Percentiles rank a stretch among this genome's conserved stretches.
These are phyloP conservation scores for Ondatra zibethicus DNA, from an alignment of 2,113 vertebrate species.

Conservation along the genomic window DNA sequence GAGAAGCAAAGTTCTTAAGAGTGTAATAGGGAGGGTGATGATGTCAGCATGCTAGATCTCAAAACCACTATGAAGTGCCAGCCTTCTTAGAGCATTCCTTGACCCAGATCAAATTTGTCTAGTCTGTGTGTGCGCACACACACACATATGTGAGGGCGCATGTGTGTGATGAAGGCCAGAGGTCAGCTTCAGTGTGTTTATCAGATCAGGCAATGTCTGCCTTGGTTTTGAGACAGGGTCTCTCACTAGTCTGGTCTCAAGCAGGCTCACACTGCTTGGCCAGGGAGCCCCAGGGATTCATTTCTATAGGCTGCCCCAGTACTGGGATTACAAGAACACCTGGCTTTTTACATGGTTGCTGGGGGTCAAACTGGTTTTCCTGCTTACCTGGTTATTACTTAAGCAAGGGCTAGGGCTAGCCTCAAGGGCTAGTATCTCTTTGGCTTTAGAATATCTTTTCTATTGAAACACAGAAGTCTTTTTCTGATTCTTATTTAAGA, in stretches of 20 bases:
- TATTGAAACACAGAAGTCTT: not conserved
- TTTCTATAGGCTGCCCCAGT: not conserved
- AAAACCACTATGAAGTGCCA: not conserved
- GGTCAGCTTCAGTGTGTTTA: too few species aligned
- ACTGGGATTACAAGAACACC: not conserved
- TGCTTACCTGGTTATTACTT: not conserved
- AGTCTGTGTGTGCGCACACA: not conserved
- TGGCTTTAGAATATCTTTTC: not conserved
- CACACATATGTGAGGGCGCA: not conserved
- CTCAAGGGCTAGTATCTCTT: not conserved
- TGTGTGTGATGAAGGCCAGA: not conserved
- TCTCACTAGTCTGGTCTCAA: not conserved
- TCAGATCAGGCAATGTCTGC: too few species aligned
- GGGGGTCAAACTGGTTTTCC: too few species aligned
- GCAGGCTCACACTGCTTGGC: not conserved
- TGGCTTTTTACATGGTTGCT: not conserved
- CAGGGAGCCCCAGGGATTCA: not conserved
- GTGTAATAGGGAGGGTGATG: constrained; percentile 3
- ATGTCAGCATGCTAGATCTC: not conserved
- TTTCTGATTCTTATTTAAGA: constrained; percentile 17
- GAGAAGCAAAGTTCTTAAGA: constrained; percentile 48
- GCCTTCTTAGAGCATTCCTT: not conserved
- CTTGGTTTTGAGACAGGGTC: not conserved
- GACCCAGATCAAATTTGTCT: not conserved
- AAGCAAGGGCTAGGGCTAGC: not conserved